phyloP scores from a whole-genome alignment of 2,888 invertebrate genomes.

The Bellardia bayeri region DNA sequence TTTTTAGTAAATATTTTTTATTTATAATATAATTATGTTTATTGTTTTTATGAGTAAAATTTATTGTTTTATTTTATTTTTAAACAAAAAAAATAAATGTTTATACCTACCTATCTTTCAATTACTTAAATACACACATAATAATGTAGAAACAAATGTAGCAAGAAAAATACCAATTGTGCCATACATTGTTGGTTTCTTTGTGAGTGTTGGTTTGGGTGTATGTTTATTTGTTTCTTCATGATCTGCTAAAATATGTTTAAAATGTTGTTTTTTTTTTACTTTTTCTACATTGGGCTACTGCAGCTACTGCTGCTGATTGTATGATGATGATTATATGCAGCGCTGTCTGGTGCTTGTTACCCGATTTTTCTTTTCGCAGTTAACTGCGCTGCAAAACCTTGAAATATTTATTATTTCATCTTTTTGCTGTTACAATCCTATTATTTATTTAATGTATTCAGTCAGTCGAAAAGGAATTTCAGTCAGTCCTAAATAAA shows the following conservation, averaged over 20 bases:
- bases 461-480: slow-evolving; percentile 71
- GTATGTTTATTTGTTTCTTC: slow-evolving; percentile 44
- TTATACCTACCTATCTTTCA: slow-evolving; percentile 19
- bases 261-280: slow-evolving; percentile 42
- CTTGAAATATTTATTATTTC: slow-evolving; percentile 78
- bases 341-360: slow-evolving; percentile 61
- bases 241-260: slow-evolving; percentile 59
- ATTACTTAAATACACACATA: slow-evolving; percentile 36
- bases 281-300: slow-evolving; percentile 42
- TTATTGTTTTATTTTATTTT: slow-evolving; percentile 14
- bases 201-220: slow-evolving; percentile 18
- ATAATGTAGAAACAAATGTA: background rate
- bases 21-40: slow-evolving; percentile 26
- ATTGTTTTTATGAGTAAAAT: background rate
- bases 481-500: slow-evolving; percentile 43
- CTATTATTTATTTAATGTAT: slow-evolving; percentile 54
- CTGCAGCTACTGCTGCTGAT: slow-evolving; percentile 26
- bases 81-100: background rate
- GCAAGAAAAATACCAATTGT: slow-evolving; percentile 58
- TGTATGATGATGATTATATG: slow-evolving; percentile 50
- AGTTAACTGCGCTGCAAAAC: slow-evolving; percentile 79
- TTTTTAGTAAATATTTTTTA: slow-evolving; percentile 19
- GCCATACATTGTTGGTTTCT: slow-evolving; percentile 50
- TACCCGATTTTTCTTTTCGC: slow-evolving; percentile 71
- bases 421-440: slow-evolving; percentile 72